Evolutionary conservation across 1,140 invertebrate species (phyloP), one percentile per base, ranked within the genome.

Genomic region (Hylyphantes graminicola): DNA sequence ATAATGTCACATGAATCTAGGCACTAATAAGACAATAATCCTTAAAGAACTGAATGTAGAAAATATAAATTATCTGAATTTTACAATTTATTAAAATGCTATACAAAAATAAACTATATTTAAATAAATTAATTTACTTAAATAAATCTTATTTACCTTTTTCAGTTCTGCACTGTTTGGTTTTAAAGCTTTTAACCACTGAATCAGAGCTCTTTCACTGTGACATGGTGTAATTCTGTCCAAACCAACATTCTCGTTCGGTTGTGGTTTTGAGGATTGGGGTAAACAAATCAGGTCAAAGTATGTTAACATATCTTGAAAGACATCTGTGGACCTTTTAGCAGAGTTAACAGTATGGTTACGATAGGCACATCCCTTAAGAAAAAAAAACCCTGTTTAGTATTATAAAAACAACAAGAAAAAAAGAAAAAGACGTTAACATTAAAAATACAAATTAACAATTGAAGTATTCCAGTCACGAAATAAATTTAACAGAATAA

Each of bases 291-390:
- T 82, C 17, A 86, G 64, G 72, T 86, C 78, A 61, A 74, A 79
- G 48, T 82, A 86, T 19, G 72, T 82, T 10, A 86, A 19, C 78
- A 86, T 82, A 51, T 86, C 78, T 83, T 86, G 77, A 48, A 82
- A 86, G 15, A 86, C 72, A 50, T 76, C 72, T 12, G 74, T 54
- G 11, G 75, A 73, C 10, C 78, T 81, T 61, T 86, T 81, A 15
- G 48, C 53, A 12, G 70, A 35, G 72, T 68, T 72, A 13, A 86
- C 85, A 17, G 85, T 82, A 61, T 86, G 85, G 65, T 86, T 86
- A n/a, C 77, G 82, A 65, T 63, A 83, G 7, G 74, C 59, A 78
- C 80, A 86, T 7, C 85, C 85, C 85, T 82, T 59, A 67, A 74
- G 63, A n/a, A 65, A 15, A 19, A 65, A 65, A 65, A n/a, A n/a